These are phyloP conservation scores for Zeuzera pyrina DNA, from an alignment of 2,888 invertebrate species.

Conservation along the genomic window DNA sequence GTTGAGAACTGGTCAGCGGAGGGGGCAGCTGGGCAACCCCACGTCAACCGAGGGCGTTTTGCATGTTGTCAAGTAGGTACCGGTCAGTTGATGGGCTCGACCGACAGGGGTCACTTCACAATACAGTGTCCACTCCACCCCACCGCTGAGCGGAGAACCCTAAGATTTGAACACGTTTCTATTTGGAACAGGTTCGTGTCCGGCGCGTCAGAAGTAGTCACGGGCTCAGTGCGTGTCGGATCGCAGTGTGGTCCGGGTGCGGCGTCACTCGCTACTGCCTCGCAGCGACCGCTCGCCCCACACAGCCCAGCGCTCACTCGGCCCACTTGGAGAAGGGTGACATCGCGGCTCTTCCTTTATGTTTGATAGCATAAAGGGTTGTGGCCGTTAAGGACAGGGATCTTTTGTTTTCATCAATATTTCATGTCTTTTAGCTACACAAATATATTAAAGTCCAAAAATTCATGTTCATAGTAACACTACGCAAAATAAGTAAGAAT, in stretches of 20 bases:
- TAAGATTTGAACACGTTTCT: conserved; percentile 35
- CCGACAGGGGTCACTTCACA: conserved; percentile 61
- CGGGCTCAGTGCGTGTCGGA: conserved; percentile 30
- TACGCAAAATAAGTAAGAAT: too few relatives aligned
- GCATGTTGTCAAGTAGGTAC: conserved; percentile 53
- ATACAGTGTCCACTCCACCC: conserved; percentile 43
- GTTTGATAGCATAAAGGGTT: conserved; percentile 45
- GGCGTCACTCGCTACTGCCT: conserved; percentile 58
- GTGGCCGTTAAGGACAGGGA: conserved; percentile 28
- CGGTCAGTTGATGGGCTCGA: conserved; percentile 48
- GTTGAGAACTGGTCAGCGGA: conserved; percentile 43
- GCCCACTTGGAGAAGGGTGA: conserved; percentile 59
- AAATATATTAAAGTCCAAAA: not conserved
- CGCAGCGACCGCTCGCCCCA: conserved; percentile 29
- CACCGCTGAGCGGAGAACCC: conserved; percentile 22
- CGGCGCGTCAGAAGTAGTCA: conserved; percentile 7
- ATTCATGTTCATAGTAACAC: too few relatives aligned
- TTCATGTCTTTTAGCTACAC: not conserved
- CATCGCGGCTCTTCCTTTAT: conserved; percentile 55
- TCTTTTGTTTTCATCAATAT: conserved; percentile 2
- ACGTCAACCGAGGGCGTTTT: conserved; percentile 56
- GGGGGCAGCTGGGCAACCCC: conserved; percentile 56
- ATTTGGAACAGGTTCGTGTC: conserved; percentile 36
- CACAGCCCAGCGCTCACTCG: conserved; percentile 41
- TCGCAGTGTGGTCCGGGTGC: conserved; percentile 65